Evolutionary conservation across 2,797 vertebrate genomes (phyloP).

Genomic region (Cheirogaleus major): DNA sequence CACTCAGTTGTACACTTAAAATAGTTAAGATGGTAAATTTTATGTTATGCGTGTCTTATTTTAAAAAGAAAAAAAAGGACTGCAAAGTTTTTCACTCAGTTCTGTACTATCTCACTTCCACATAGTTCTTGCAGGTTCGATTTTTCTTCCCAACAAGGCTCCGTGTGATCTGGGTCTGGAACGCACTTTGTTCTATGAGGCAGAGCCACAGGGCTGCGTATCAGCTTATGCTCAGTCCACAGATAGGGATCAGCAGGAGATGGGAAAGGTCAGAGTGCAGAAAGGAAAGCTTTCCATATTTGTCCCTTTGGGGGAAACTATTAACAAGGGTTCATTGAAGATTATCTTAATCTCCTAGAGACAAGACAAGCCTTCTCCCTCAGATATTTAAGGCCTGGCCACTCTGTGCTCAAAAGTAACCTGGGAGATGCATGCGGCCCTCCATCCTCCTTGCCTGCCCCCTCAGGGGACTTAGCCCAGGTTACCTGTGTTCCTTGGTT

Average conservation of each 20-base stretch:
- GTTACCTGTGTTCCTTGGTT: neutral
- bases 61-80: neutral
- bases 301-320: constrained; percentile 11
- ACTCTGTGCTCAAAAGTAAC: neutral
- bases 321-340: constrained; percentile 26
- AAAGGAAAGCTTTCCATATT: neutral
- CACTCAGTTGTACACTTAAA: neutral
- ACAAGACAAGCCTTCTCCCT: constrained; percentile 21
- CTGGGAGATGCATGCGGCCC: neutral
- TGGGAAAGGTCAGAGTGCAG: neutral
- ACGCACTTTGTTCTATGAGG: neutral
- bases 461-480: neutral
- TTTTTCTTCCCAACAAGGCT: neutral
- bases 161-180: neutral
- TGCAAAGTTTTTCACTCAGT: neutral
- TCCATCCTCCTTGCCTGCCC: neutral
- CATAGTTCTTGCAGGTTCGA: neutral
- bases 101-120: neutral
- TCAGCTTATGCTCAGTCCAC: neutral
- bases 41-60: neutral
- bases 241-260: neutral
- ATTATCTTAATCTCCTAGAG: constrained; percentile 52
- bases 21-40: neutral
- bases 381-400: constrained; percentile 1
- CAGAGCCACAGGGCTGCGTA: neutral